phyloP scores from a whole-genome alignment of 2,888 invertebrate genomes.

The Griposia aprilina region DNA sequence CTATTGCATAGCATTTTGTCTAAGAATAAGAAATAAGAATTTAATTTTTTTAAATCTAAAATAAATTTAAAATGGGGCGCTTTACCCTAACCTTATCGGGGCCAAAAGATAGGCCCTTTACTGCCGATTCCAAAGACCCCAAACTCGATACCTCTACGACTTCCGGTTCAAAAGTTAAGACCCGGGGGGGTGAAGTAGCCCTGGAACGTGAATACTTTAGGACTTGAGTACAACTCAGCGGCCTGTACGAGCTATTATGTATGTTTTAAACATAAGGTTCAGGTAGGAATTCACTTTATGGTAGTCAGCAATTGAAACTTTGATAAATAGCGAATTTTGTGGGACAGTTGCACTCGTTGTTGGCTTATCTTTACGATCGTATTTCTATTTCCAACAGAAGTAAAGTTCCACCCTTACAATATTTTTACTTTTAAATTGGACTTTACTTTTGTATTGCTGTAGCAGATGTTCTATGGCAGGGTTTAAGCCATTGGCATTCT shows the following conservation, averaged over 20 bases:
- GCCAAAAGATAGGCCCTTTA: too few species aligned
- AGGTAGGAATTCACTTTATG: constrained; percentile 8
- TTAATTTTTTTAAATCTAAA: too few species aligned
- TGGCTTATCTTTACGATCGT: background rate
- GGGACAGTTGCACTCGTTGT: background rate
- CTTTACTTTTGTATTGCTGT: too few species aligned
- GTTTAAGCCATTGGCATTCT: background rate
- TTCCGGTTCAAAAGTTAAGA: too few species aligned
- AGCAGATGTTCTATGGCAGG: background rate
- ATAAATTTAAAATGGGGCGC: too few species aligned
- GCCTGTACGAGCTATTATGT: background rate
- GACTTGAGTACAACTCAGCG: background rate
- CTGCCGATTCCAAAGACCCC: too few species aligned
- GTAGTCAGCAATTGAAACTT: background rate
- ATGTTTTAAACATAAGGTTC: constrained; percentile 4
- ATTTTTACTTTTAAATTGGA: background rate
- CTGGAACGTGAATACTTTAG: constrained; percentile 16
- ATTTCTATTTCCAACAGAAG: background rate
- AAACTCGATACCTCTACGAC: too few species aligned
- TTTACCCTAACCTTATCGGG: too few species aligned
- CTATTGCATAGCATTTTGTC: too few species aligned
- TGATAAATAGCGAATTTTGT: background rate
- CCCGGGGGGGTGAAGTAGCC: too few species aligned
- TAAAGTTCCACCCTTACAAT: background rate
- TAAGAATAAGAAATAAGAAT: too few species aligned